Evolutionary conservation across 2,113 vertebrate species (phyloP), one percentile per base, ranked within the genome.

Genomic region (Synodontis membranacea): DNA sequence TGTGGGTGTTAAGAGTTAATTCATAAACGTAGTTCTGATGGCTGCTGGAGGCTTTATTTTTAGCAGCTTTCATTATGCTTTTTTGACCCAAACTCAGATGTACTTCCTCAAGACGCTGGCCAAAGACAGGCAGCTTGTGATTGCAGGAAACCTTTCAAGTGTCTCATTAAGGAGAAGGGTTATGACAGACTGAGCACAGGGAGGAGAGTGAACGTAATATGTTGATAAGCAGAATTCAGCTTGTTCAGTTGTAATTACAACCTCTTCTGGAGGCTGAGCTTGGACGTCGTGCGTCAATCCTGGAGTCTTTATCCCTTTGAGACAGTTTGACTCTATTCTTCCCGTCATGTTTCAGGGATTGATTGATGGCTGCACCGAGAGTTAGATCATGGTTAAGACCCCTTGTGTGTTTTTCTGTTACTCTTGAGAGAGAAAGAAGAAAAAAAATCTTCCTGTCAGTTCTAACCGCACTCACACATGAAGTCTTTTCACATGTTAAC

Each of bases 81-180:
- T 92, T 90, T 64, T 34, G 31, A 84, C 54, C 80, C 70, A 76
- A 82, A 83, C 80, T 76, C 21, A 86, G 91, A 93, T 91, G 87
- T 92, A 91, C 89, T 91, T 86, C 87, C 90, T 89, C 91, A 85
- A 90, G 87, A 92, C 86, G 90, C 64, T 80, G 39, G 86, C 54
- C 15, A 76, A 78, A 70, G 83, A 80, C 90, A 92, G 94, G 93
- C 92, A 94, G 93, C 87, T 91, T 75, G 82, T 89, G 86, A 78
- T 91, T 90, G 91, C 92, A 91, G 91, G 91, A 93, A 92, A 95
- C 91, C 91, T 93, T 92, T 93, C 93, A 94, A 94, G 92, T 91
- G 93, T 94, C 92, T 95, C 93, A 93, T 94, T 94, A 93, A 83
- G 84, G 91, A 92, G 86, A 89, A 85, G 81, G 91, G 91, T 92